Conservation (phyloP, 2,113 vertebrate genomes). For the Climacteris rufus region DNA sequence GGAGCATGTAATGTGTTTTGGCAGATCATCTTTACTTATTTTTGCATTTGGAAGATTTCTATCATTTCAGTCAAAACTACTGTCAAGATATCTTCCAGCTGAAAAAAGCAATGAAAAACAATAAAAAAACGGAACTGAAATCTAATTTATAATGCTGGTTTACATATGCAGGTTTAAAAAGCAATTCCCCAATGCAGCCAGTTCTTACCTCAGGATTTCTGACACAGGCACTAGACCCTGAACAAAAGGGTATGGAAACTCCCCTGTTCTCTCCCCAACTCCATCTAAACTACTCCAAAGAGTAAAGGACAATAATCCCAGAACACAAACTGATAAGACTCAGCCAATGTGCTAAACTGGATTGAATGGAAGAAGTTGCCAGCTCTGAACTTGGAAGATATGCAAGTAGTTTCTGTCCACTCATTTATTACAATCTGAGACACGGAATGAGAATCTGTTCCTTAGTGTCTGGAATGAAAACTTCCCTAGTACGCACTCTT, state of each 20-base stretch:
- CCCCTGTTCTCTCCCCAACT: not conserved
- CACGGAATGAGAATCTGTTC: not conserved
- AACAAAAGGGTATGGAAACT: not conserved
- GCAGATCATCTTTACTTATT: not conserved
- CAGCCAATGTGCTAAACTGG: not conserved
- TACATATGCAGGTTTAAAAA: not conserved
- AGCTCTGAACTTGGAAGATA: not conserved
- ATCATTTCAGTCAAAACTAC: not conserved
- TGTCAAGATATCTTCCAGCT: not conserved
- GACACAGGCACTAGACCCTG: not conserved
- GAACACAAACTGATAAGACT: not conserved
- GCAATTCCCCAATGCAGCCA: not conserved
- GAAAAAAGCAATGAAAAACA: not conserved
- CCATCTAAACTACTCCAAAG: not conserved
- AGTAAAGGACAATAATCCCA: not conserved
- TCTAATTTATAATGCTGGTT: not conserved
- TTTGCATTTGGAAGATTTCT: not conserved
- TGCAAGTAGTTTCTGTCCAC: not conserved
- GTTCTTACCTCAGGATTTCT: not conserved
- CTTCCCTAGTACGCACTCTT: not conserved
- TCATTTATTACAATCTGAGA: not conserved
- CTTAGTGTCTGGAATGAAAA: not conserved
- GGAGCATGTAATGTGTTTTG: not conserved
- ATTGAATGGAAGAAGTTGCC: not conserved
- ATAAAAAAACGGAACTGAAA: not conserved